These are phyloP conservation scores for Salvelinus namaycush DNA, from an alignment of 2,113 vertebrate genomes.

Conservation along the genomic window DNA sequence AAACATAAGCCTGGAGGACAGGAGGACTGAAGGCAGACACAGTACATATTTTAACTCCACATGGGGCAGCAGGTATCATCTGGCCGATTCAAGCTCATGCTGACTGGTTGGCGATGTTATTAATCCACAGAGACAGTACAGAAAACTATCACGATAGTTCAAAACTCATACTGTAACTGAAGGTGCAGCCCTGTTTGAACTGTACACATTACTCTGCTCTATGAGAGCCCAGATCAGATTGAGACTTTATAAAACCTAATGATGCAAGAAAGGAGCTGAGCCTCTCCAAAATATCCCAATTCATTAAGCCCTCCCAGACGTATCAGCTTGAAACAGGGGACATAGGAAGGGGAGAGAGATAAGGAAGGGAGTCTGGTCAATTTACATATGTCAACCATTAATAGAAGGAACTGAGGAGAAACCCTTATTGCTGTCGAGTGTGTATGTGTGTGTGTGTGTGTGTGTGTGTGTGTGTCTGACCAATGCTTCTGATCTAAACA, in stretches of 20 bases:
- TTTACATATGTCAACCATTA: conserved; percentile 34
- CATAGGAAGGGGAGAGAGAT: neutral
- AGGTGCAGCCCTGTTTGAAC: conserved; percentile 25
- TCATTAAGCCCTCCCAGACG: conserved; percentile 33
- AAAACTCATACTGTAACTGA: conserved; percentile 26
- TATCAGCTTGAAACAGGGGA: neutral
- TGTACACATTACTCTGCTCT: neutral
- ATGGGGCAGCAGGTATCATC: neutral
- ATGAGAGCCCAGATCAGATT: conserved; percentile 1
- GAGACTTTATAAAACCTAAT: conserved; percentile 42
- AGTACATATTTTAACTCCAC: neutral
- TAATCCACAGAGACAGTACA: neutral
- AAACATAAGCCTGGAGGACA: neutral
- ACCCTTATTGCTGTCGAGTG: neutral
- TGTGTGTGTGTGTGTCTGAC: too few species aligned
- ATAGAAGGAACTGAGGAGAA: neutral
- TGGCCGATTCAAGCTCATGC: neutral
- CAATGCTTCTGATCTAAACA: neutral
- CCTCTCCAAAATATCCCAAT: conserved; percentile 10
- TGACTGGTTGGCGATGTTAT: conserved; percentile 24
- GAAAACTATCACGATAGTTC: neutral
- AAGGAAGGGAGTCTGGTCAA: conserved; percentile 15
- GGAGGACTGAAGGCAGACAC: neutral
- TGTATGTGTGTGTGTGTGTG: too few species aligned
- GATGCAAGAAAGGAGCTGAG: conserved; percentile 33